phyloP scores from a whole-genome alignment of 2,888 invertebrate species.

The Tuberolachnus salignus region DNA sequence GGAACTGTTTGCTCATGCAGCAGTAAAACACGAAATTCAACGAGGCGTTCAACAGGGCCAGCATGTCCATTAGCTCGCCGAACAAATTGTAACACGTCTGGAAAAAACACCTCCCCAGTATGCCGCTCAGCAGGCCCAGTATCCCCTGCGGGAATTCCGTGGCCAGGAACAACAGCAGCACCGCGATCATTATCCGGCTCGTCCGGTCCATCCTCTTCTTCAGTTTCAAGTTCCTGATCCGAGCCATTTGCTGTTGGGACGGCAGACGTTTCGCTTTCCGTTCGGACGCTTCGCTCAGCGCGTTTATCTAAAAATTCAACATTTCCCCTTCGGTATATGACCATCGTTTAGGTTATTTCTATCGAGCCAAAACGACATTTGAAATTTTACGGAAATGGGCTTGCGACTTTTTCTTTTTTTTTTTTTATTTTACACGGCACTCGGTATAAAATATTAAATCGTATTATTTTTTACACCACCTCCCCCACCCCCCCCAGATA shows the following conservation, averaged over 20 bases:
- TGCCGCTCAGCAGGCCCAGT: slow-evolving; percentile 69
- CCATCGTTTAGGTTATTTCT: too few species aligned
- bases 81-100: slow-evolving; percentile 78
- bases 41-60: slow-evolving; percentile 88
- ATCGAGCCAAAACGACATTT: too few species aligned
- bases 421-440: too few species aligned
- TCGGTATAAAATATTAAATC: too few species aligned
- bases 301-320: slow-evolving; percentile 71
- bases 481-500: too few species aligned
- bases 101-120: slow-evolving; percentile 75
- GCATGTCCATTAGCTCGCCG: slow-evolving; percentile 86
- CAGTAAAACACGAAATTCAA: slow-evolving; percentile 94
- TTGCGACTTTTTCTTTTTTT: too few species aligned
- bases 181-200: slow-evolving; percentile 86
- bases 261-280: slow-evolving; percentile 69
- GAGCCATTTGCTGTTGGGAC: slow-evolving; percentile 44
- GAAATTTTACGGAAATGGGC: neutral
- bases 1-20: slow-evolving; percentile 91
- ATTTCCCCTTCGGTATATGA: neutral
- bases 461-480: too few species aligned
- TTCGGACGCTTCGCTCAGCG: slow-evolving; percentile 76
- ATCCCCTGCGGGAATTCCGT: slow-evolving; percentile 85
- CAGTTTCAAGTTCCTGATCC: slow-evolving; percentile 61
- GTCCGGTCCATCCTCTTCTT: slow-evolving; percentile 84
- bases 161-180: slow-evolving; percentile 81